Evolutionary conservation across 37 sponge, comb jelly and placozoan genomes (phyloP), one percentile per base, ranked within the genome.

Genomic region (Cliona cf. orientalis): DNA sequence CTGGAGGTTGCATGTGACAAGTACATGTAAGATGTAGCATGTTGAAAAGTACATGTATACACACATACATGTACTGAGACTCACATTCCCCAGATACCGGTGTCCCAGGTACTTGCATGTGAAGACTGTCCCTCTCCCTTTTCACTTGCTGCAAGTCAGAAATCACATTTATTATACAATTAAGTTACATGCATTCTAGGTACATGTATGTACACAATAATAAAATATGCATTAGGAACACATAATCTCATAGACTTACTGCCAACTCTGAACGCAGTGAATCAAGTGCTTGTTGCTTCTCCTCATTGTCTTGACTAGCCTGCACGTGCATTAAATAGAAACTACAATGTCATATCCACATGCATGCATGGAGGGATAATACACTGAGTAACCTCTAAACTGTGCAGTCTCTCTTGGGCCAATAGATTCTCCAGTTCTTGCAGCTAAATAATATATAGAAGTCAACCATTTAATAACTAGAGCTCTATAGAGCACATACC

Each of bases 401-500:
- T 37, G 23, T 63, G 74, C 33, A 87, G 72, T 53, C 82, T 83
- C 80, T 87, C 88, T 60, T 92, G 80, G 11, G 88, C 74, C 34
- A 92, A 41, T 2, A 68, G 73, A 28, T 83, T 87, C 71, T 87
- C 88, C n/a, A 92, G 42, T 23, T 78, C 59, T 26, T 73, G 80
- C 21, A 83, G 45, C 87, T 91, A 44, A n/a, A n/a, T n/a, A n/a
- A n/a, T n/a, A n/a, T n/a, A n/a, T n/a, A n/a, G n/a, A n/a, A n/a
- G n/a, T n/a, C n/a, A n/a, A n/a, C n/a, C n/a, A n/a, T n/a, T n/a
- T n/a, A n/a, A n/a, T n/a, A n/a, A n/a, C n/a, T n/a, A n/a, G n/a
- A n/a, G n/a, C n/a, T n/a, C n/a, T n/a, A n/a, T n/a, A n/a, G n/a
- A n/a, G n/a, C n/a, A n/a, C n/a, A n/a, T n/a, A n/a, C n/a, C n/a